Evolutionary conservation across 2,888 invertebrate genomes (phyloP), one percentile per base, ranked within the genome.

Genomic region (Tetanocera ferruginea): DNA sequence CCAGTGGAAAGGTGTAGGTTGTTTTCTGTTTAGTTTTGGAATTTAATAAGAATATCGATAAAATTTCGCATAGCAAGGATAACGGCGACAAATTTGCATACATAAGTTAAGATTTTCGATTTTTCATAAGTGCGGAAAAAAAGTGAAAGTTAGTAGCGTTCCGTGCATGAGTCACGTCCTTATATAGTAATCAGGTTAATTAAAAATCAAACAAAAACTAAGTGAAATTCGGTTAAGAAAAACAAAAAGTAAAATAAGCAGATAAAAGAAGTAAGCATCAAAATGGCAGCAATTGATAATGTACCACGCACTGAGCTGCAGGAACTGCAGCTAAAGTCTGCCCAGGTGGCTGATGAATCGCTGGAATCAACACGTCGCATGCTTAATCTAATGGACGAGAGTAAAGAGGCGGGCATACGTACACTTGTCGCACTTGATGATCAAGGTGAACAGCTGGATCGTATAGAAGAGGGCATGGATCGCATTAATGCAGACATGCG

Each of bases 401-500:
- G 87, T 52, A 87, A 87, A 74, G 87, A 87, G 78, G 87, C 87
- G 14, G 87, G 87, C 8, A 87, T 87, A 67, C 86, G 87, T 5
- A 87, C 87, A 3, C 80, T 87, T 0, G 87, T 87, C 3, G 88
- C 88, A 0, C 76, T 87, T 37, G 87, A 87, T 51, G 87, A 87
- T 52, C 87, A 87, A 76, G 87, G 87, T 4, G 87, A 87, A 81
- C 87, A 87, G 76, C 60, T 87, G 55, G 87, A 87, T 82, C 86
- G 87, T 6, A 85, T 87, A 8, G 87, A 87, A 76, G 87, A 87
- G 78, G 87, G 88, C 51, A 87, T 87, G 88, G 87, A 87, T 82
- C 87, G 85, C 19, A 87, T 87, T 37, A 87, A 87, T 81, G 88
- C 87, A 4, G 87, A 87, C 67, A 87, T 87, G 88, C 82, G 84